Conservation (phyloP, 2,113 vertebrate species). For the Poecile atricapillus region DNA sequence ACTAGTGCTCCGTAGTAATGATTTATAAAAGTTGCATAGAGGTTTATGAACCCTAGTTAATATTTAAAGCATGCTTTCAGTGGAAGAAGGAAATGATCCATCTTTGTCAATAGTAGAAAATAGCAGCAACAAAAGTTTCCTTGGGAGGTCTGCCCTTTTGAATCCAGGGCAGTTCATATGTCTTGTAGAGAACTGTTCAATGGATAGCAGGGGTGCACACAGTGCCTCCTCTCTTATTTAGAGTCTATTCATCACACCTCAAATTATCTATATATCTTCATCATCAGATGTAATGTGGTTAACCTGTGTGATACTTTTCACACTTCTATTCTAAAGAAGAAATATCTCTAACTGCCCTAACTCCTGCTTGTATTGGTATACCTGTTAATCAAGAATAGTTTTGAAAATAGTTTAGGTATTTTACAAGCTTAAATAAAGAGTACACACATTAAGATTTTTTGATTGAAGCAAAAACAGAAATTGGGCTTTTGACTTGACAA, state of each 20-base stretch:
- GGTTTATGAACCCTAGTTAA: slow-evolving; percentile 44
- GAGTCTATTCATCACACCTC: neutral
- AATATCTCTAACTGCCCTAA: neutral
- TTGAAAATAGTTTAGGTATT: neutral
- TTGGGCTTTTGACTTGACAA: neutral
- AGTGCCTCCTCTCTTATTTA: neutral
- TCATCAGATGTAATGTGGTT: neutral
- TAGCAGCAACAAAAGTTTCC: neutral
- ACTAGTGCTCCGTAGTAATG: neutral
- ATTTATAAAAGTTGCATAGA: slow-evolving; percentile 49
- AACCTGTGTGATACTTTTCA: neutral
- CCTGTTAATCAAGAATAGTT: neutral
- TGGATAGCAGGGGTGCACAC: neutral
- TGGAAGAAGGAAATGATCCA: slow-evolving; percentile 16
- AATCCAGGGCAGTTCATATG: neutral
- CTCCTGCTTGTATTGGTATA: neutral
- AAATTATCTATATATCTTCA: neutral
- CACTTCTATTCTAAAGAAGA: neutral
- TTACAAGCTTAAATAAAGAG: neutral
- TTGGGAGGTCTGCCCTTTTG: slow-evolving; percentile 29
- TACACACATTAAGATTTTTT: neutral
- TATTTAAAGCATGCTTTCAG: slow-evolving; percentile 62
- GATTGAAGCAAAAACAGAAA: neutral
- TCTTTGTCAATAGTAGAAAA: slow-evolving; percentile 3
- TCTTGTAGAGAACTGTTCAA: neutral